These are phyloP conservation scores for Pyrrhura leucotis DNA, from an alignment of 2,797 vertebrate species.

Conservation along the genomic window DNA sequence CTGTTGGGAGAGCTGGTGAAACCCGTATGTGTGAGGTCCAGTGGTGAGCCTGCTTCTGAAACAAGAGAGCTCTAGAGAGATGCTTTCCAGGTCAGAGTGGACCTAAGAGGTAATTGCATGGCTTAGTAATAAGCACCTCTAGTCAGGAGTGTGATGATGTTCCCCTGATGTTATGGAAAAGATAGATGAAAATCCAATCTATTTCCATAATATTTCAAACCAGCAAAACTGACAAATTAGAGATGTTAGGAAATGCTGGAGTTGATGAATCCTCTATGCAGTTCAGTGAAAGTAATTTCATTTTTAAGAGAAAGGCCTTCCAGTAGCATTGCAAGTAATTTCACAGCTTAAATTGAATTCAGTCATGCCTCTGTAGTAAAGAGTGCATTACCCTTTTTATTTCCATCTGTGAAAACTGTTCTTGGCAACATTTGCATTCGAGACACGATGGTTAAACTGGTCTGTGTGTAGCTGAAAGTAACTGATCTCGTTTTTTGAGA, in stretches of 20 bases:
- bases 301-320: background rate
- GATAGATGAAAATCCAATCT: background rate
- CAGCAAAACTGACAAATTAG: background rate
- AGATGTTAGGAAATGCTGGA: background rate
- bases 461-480: background rate
- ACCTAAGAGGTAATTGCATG: background rate
- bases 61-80: background rate
- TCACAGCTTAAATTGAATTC: constrained; percentile 22
- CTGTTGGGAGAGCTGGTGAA: background rate
- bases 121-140: background rate
- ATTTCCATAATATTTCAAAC: background rate
- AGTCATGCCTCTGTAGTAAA: constrained; percentile 5
- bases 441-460: background rate
- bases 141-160: background rate
- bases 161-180: background rate
- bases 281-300: background rate
- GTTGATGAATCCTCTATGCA: background rate
- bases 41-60: background rate
- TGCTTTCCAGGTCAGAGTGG: background rate
- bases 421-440: background rate
- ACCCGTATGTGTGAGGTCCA: rapidly evolving
- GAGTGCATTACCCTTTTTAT: background rate
- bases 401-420: background rate
- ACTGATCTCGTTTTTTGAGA: background rate
- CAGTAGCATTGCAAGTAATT: background rate